Evolutionary conservation across 2,113 vertebrate species (phyloP), one percentile per base, ranked within the genome.

Genomic region (Heterotis niloticus): DNA sequence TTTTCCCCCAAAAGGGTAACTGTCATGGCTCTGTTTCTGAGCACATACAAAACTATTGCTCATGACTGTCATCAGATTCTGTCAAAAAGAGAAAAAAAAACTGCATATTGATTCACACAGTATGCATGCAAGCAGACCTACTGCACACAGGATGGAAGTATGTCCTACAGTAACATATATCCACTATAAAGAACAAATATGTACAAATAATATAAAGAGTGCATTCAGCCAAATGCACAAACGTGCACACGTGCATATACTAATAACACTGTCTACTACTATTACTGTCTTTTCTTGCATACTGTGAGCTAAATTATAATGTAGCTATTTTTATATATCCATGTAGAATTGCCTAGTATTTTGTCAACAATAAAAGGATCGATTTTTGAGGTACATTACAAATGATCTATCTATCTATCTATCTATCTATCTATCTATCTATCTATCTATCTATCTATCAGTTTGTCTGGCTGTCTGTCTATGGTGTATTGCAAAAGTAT

Each of bases 221-320:
- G 59, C 59, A 62, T 11, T 20, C 13, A 73, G 16, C 11, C 69
- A 71, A 28, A 71, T 20, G 5, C 44, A 52, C 20, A n/a, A 29
- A 52, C 44, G 18, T 17, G 29, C 68, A 51, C 26, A 70, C 28
- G 44, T 18, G 20, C 9, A 70, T 79, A 81, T 84, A 60, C 80
- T n/a, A n/a, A 85, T 82, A 80, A 10, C n/a, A n/a, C n/a, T n/a
- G n/a, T n/a, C n/a, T n/a, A n/a, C n/a, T n/a, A n/a, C n/a, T n/a
- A n/a, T n/a, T n/a, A n/a, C n/a, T n/a, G n/a, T n/a, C n/a, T n/a
- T n/a, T n/a, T n/a, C n/a, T n/a, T n/a, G n/a, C n/a, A n/a, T n/a
- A n/a, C n/a, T n/a, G n/a, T n/a, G n/a, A n/a, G n/a, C n/a, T n/a
- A n/a, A n/a, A n/a, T n/a, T n/a, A n/a, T n/a, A n/a, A n/a, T n/a